Evolutionary conservation across 1,140 invertebrate species (phyloP).

Genomic region (Eubasilissa regina): DNA sequence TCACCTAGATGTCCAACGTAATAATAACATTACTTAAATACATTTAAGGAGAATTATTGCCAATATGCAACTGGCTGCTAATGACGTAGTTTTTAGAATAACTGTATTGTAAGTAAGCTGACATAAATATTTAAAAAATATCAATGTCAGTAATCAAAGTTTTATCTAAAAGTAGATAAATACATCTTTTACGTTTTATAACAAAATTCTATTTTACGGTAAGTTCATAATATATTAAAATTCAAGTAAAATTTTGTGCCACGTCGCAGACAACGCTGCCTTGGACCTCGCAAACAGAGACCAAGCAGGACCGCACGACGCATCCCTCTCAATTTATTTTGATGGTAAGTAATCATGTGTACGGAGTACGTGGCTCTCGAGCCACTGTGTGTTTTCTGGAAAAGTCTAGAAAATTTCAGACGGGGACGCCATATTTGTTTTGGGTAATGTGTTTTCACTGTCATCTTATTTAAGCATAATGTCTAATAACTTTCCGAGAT

Average conservation of each 20-base stretch:
- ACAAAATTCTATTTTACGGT: no score
- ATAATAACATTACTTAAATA: no score
- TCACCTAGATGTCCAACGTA: no score
- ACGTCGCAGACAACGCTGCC: background rate
- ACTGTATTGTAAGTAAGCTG: no score
- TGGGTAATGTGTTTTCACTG: slow-evolving; percentile 54
- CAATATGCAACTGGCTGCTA: no score
- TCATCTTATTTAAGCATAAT: slow-evolving; percentile 51
- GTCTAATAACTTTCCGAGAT: slow-evolving; percentile 52
- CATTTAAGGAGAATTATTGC: no score
- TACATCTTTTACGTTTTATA: no score
- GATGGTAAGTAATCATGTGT: slow-evolving; percentile 53
- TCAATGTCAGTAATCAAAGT: no score
- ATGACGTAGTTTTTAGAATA: no score
- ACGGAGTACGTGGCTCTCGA: slow-evolving; percentile 5
- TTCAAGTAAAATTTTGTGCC: slow-evolving; percentile 1
- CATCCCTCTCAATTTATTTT: slow-evolving; percentile 51
- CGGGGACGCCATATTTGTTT: slow-evolving; percentile 48
- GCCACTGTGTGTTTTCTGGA: slow-evolving; percentile 41
- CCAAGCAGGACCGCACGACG: slow-evolving; percentile 24
- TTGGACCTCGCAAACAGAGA: slow-evolving; percentile 10
- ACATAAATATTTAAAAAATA: no score
- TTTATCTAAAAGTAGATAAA: no score
- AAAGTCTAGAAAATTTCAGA: slow-evolving; percentile 34
- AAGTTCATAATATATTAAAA: background rate